Evolutionary conservation across 92 coral and sea anemone species (phyloP), one percentile per base, ranked within the genome.

Genomic region (Muricea muricata): DNA sequence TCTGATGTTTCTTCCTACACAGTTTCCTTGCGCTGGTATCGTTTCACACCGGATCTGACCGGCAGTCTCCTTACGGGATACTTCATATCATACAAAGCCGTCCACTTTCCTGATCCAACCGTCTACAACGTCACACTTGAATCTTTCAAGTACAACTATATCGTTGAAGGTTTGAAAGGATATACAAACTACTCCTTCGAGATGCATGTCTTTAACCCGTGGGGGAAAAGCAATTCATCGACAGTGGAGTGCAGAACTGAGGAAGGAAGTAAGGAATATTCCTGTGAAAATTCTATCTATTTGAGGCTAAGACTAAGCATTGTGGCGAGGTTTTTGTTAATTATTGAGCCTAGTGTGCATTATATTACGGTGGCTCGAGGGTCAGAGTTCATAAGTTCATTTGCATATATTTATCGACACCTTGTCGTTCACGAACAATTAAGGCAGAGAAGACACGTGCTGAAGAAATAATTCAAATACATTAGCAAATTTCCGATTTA

Each of bases 181-280:
- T 68, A 32, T 68, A 20, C 75, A 20, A 37, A 68, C 7, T 68
- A 29, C 46, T 68, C 75, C 1, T 32, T 68, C 23, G 75, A 68
- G 50, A 68, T 68, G 75, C 35, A 32, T 25, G 75, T 68, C 46
- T 31, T 0, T 68, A 68, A 68, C 25, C 42, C 41, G 3, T 21
- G 40, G 45, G 75, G 75, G 1, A 47, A 50, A 18, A 68, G 75
- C 21, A 31, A 68, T 33, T 33, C 75, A 20, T 68, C 75, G 6
- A 68, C 47, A 68, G 45, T 68, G 17, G 28, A 10, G 1, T 68
- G 75, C 18, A 30, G 26, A 32, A 68, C 75, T 6, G 75, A 68
- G n/a, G 75, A 68, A 68, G 75, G 75, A 68, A 68, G 75, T 68
- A 68, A 68, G 75, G 3, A 24, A 18, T 61, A n/a, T 8, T 61